These are phyloP conservation scores for Ophioninae sp. DNA, from an alignment of 2,888 invertebrate species.

Conservation along the genomic window DNA sequence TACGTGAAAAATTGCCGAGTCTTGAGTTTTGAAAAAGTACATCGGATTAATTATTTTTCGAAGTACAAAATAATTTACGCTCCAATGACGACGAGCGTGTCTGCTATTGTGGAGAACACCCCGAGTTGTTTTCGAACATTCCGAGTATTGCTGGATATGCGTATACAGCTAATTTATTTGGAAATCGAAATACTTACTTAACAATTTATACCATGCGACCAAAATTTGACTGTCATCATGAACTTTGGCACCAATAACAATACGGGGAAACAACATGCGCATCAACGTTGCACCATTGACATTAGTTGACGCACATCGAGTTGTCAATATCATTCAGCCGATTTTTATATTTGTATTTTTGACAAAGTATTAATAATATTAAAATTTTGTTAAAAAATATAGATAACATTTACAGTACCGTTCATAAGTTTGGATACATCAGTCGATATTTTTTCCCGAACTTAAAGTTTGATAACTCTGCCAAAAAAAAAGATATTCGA, in stretches of 20 bases:
- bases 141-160: neutral
- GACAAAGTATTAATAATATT: too few relatives aligned
- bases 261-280: neutral
- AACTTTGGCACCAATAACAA: slow-evolving; percentile 13
- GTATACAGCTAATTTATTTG: neutral
- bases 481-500: too few relatives aligned
- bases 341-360: too few relatives aligned
- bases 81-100: neutral
- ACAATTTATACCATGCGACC: neutral
- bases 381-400: too few relatives aligned
- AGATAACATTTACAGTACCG: too few relatives aligned
- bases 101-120: neutral
- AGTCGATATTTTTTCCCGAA: too few relatives aligned
- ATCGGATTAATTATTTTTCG: neutral
- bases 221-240: neutral
- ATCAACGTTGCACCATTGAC: neutral
- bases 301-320: neutral
- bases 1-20: neutral
- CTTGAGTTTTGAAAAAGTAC: neutral
- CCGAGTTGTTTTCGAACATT: neutral
- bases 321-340: too few relatives aligned
- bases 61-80: neutral
- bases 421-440: too few relatives aligned
- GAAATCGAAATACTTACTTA: neutral
- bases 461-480: too few relatives aligned